Percentiles rank a stretch among this genome's conserved stretches.
phyloP scores from a whole-genome alignment of 2,113 vertebrate genomes.

The Thamnophis sirtalis region DNA sequence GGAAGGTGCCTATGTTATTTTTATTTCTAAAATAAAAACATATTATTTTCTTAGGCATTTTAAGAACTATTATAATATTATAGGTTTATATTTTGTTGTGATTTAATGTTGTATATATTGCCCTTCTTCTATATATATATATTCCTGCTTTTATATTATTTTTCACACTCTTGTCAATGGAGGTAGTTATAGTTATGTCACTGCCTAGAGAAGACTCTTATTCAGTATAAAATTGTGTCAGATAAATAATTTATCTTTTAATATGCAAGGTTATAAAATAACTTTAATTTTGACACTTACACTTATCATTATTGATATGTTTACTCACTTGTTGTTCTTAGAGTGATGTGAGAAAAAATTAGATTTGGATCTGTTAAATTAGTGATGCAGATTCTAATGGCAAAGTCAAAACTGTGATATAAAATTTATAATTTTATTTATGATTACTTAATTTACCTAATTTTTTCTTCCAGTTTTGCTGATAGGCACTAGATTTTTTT shows the following conservation, averaged over 20 bases:
- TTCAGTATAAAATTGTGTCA: neutral
- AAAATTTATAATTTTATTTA: neutral
- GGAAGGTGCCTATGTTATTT: neutral
- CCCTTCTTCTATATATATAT: too few relatives aligned
- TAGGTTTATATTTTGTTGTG: neutral
- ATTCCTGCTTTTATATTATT: neutral
- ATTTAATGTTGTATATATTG: neutral
- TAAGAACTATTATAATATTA: neutral
- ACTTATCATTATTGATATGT: neutral
- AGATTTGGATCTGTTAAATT: neutral
- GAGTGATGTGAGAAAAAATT: too few relatives aligned
- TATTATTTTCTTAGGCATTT: neutral
- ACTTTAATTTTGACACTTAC: conserved; percentile 4
- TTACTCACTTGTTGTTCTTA: neutral
- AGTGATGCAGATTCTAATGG: neutral
- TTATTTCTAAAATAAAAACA: neutral
- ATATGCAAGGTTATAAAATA: neutral
- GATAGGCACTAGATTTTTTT: neutral
- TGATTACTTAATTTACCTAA: neutral
- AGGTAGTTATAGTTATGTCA: neutral
- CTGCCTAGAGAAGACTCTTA: neutral
- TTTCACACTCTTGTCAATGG: neutral
- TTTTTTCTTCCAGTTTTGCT: neutral
- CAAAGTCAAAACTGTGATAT: neutral
- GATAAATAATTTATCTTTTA: neutral